Base-by-base conservation (phyloP, 2,888 invertebrate genomes). In the Tupiocoris notatus region DNA sequence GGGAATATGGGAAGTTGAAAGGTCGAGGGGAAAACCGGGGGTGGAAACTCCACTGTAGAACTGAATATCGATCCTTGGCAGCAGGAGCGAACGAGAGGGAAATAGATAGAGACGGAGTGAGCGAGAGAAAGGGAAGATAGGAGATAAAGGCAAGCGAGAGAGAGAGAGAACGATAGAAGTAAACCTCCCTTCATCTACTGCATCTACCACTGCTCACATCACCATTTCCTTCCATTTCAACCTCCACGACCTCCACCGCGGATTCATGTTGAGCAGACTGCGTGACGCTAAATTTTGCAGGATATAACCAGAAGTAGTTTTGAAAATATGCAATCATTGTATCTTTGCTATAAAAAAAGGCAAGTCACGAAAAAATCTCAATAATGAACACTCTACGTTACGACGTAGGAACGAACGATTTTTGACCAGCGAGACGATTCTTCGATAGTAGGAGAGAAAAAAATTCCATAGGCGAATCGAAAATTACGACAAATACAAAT, bases 261-360 rank as follows among this genome's bases (percentile, higher is more conserved):
- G 39, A 81, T 82, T 81, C 81, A 81, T 81, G 79, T 81, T 79
- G 80, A 23, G 66, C 76, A 57, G 76, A 64, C 75, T 78, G 71
- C 58, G 57, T 57, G 62, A 12, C 39, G 39, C 39, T 39, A 39
- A 39, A 39, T 39, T 39, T 39, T 39, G 39, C 39, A 39, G 39
- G 39, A n/a, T n/a, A n/a, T n/a, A n/a, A n/a, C n/a, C n/a, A n/a
- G n/a, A n/a, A n/a, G n/a, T n/a, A n/a, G n/a, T 12, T 39, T 39
- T 12, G 39, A 39, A 39, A 39, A 39, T 39, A n/a, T n/a, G n/a
- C n/a, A n/a, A n/a, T n/a, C n/a, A n/a, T n/a, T n/a, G n/a, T n/a
- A n/a, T n/a, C n/a, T n/a, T n/a, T n/a, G n/a, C n/a, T n/a, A n/a
- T n/a, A n/a, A n/a, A n/a, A n/a, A n/a, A n/a, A n/a, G n/a, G n/a